phyloP scores from a whole-genome alignment of 2,888 invertebrate species.

The Erannis defoliaria region DNA sequence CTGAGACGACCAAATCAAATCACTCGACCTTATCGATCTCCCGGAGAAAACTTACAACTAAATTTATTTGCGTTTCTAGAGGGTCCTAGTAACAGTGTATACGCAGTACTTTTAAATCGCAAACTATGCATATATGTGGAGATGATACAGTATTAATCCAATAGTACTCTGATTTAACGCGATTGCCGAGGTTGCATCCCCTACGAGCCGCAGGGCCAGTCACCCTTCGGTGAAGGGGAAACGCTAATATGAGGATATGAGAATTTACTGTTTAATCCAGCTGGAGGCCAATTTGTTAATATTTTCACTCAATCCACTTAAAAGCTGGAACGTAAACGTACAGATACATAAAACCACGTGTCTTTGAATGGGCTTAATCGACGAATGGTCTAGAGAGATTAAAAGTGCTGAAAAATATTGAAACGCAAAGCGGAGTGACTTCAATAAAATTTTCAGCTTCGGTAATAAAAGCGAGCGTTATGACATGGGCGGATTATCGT shows the following conservation, averaged over 20 bases:
- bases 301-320: slow-evolving; percentile 86
- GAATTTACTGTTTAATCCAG: slow-evolving; percentile 86
- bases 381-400: slow-evolving; percentile 31
- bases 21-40: slow-evolving; percentile 82
- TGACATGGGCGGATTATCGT: slow-evolving; percentile 31
- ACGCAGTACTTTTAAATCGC: slow-evolving; percentile 42
- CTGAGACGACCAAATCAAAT: slow-evolving; percentile 83
- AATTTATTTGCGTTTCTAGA: slow-evolving; percentile 72
- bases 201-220: slow-evolving; percentile 67
- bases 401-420: slow-evolving; percentile 48
- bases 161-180: slow-evolving; percentile 83
- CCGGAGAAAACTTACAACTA: slow-evolving; percentile 77
- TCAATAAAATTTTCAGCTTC: slow-evolving; percentile 29
- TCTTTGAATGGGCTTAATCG: slow-evolving; percentile 39
- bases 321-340: slow-evolving; percentile 69
- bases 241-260: slow-evolving; percentile 84
- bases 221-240: slow-evolving; percentile 82
- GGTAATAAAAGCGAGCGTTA: slow-evolving; percentile 31
- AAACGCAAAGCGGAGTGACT: slow-evolving; percentile 41
- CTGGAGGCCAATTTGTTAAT: slow-evolving; percentile 85
- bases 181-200: slow-evolving; percentile 83
- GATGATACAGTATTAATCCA: slow-evolving; percentile 77
- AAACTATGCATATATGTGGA: slow-evolving; percentile 46
- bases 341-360: slow-evolving; percentile 49
- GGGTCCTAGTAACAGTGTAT: slow-evolving; percentile 39